phyloP scores from a whole-genome alignment of 1,140 invertebrate species.

The Archivesica marissinica region DNA sequence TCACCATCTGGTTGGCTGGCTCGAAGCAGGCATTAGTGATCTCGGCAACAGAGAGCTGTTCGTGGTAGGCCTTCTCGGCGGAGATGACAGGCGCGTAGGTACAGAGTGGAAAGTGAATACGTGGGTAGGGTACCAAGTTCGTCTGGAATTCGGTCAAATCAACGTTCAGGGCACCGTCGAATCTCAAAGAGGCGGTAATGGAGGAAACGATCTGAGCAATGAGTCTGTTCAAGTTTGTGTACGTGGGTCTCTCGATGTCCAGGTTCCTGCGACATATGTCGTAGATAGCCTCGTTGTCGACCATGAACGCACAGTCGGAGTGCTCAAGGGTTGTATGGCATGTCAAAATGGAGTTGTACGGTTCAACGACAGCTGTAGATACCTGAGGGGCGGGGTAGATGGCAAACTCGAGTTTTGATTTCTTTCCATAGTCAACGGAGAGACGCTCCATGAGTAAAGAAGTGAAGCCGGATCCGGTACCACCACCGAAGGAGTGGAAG shows the following conservation, averaged over 20 bases:
- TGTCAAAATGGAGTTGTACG: too few species aligned
- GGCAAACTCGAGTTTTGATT: too few species aligned
- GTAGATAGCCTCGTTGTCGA: constrained; percentile 84
- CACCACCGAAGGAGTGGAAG: constrained; percentile 81
- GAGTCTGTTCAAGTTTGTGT: too few species aligned
- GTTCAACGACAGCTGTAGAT: too few species aligned
- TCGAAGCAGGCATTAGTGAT: constrained; percentile 94
- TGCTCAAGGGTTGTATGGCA: constrained; percentile 88
- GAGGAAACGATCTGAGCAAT: constrained; percentile 85
- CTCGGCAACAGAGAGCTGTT: constrained; percentile 82
- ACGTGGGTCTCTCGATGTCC: too few species aligned
- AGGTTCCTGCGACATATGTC: too few species aligned
- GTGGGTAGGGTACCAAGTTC: too few species aligned
- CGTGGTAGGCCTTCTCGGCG: constrained; percentile 83
- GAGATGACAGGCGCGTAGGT: constrained; percentile 82
- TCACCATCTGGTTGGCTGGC: constrained; percentile 95
- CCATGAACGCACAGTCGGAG: constrained; percentile 92
- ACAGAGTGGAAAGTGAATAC: too few species aligned
- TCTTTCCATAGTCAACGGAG: too few species aligned
- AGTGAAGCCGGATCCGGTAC: constrained; percentile 95
- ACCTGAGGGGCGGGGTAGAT: too few species aligned
- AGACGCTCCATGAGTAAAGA: too few species aligned
- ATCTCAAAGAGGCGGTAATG: constrained; percentile 94
- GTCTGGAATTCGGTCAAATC: constrained; percentile 89
- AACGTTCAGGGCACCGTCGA: constrained; percentile 89